Base-by-base conservation (phyloP, 2,797 vertebrate species). In the Phoxinus dragarum region DNA sequence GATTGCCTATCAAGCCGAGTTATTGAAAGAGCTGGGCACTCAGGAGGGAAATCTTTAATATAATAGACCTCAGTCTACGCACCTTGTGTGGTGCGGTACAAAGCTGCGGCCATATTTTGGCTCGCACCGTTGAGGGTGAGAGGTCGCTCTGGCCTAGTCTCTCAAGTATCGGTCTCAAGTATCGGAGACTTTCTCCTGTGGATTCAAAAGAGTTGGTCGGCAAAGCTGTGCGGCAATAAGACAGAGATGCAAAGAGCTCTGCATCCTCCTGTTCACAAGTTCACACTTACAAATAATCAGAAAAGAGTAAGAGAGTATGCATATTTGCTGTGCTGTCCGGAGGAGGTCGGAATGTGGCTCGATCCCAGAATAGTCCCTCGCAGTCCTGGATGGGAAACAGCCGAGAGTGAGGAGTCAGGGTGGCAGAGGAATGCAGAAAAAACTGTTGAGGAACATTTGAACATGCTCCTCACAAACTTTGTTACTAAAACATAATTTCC, bases 1-100 rank as follows among this genome's bases (percentile, higher is more conserved):
- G 69, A 54, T 54, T 5, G 81, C 81, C 69, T 83, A 23, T 31
- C 40, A 66, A 44, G 23, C 52, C 9, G 11, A 73, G 21, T n/a
- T 61, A 4, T 73, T 73, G 36, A n/a, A 74, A 14, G 69, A 61
- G 49, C 17, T 83, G 40, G 71, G 17, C 36, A 19, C 5, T 21
- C 21, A n/a, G 56, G 21, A 4, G 23, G 54, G 9, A 59, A 59
- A 23, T n/a, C 0, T 11, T 8, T 9, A 1, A 56, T 23, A 56
- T n/a, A n/a, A 56, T 9, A 59, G 23, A n/a, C 56, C 56, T 56
- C 54, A 56, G 10, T 56, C 52, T 19, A 52, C 17, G 16, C 54
- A 4, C 21, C 19, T 40, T 7, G 6, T 1, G 9, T 42, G 69
- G 21, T 5, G 36, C 9, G 9, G 36, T 72, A 16, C 34, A 72